A percentile compares a stretch with the other conserved stretches of the same genome.
Evolutionary conservation across 2,888 invertebrate genomes (phyloP).

Genomic region (Oscheius myriophilus): DNA sequence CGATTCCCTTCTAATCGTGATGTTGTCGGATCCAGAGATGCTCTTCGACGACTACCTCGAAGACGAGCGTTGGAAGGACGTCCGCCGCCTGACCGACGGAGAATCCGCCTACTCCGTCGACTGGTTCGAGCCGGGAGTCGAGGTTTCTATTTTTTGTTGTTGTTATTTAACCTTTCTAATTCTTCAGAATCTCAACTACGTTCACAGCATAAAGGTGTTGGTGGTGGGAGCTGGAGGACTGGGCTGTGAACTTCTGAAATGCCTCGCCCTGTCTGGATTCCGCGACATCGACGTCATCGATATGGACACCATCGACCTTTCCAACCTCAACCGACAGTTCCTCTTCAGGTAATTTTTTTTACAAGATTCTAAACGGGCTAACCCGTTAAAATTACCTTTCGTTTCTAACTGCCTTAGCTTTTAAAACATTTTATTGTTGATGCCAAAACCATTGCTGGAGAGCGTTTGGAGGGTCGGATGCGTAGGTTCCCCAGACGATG

Average conservation of each 20-base stretch:
- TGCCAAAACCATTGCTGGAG: no score
- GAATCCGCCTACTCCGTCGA: constrained; percentile 37
- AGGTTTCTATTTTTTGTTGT: constrained; percentile 29
- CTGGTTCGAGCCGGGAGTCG: constrained; percentile 54
- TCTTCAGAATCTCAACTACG: constrained; percentile 54
- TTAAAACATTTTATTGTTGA: no score
- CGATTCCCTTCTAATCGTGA: neutral
- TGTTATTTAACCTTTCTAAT: neutral
- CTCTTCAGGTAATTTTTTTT: constrained; percentile 79
- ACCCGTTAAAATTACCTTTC: no score
- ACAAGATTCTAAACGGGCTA: neutral
- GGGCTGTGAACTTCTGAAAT: constrained; percentile 96
- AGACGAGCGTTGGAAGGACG: constrained; percentile 60
- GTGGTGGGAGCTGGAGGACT: constrained; percentile 95
- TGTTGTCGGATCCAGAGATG: constrained; percentile 33
- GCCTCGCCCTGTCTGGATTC: constrained; percentile 91
- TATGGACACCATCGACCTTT: constrained; percentile 98
- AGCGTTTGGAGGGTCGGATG: no score
- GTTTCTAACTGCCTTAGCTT: no score
- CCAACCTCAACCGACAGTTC: constrained; percentile 97
- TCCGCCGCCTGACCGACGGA: constrained; percentile 65
- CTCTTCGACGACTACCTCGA: constrained; percentile 46
- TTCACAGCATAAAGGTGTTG: constrained; percentile 75
- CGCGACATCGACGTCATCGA: constrained; percentile 93
- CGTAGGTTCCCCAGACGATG: no score